phyloP scores from a whole-genome alignment of 1,140 invertebrate species.

The Calephelis virginiensis region DNA sequence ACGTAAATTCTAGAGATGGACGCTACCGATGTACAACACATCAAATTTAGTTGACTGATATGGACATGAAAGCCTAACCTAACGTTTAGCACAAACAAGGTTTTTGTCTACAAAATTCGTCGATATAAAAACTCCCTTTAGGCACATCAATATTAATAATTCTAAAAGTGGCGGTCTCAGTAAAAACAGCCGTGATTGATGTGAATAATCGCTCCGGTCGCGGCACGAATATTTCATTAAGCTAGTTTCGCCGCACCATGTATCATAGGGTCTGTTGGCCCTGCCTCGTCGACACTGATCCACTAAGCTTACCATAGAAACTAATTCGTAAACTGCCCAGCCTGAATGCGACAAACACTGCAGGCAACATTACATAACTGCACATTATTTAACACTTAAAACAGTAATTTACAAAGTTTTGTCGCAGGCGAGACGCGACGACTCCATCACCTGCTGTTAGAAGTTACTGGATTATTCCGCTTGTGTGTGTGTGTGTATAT shows the following conservation, averaged over 20 bases:
- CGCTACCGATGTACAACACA: no score
- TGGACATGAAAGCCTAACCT: no score
- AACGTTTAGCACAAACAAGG: no score
- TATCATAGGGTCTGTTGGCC: slow-evolving; percentile 32
- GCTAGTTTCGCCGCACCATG: slow-evolving; percentile 49
- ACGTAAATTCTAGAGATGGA: no score
- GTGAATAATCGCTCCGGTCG: slow-evolving; percentile 59
- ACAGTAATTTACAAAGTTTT: no score
- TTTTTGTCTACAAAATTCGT: no score
- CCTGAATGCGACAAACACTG: slow-evolving; percentile 40
- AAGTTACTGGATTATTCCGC: no score
- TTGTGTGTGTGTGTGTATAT: no score
- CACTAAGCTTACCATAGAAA: slow-evolving; percentile 66
- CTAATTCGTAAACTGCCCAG: slow-evolving; percentile 54
- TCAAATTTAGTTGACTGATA: no score
- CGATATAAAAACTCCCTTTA: background rate
- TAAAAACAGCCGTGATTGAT: slow-evolving; percentile 63
- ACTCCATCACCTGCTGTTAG: no score
- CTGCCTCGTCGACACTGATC: slow-evolving; percentile 57
- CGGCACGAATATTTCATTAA: slow-evolving; percentile 74
- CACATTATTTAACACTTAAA: slow-evolving; percentile 11
- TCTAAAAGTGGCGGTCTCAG: slow-evolving; percentile 35
- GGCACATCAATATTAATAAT: slow-evolving; percentile 3
- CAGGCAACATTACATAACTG: slow-evolving; percentile 28
- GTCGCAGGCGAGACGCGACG: no score